Base-by-base conservation (phyloP, 2,888 invertebrate genomes). In the Labia minor region DNA sequence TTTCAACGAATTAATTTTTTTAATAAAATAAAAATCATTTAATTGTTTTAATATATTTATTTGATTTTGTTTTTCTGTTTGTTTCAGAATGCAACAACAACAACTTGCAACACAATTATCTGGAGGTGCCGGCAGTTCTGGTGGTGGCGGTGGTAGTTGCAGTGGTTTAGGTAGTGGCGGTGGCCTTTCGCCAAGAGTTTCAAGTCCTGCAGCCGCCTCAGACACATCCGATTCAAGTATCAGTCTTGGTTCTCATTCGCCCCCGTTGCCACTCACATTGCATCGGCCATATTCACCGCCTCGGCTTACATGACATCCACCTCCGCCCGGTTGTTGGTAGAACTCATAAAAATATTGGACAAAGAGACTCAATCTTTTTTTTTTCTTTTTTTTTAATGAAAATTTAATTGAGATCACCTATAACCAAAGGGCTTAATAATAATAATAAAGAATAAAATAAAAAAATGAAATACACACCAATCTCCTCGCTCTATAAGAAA, bases 41-140 rank as follows among this genome's bases (percentile, higher is more conserved):
- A n/a, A n/a, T n/a, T n/a, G n/a, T n/a, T n/a, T n/a, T n/a, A n/a
- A n/a, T n/a, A n/a, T n/a, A n/a, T n/a, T n/a, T n/a, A n/a, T n/a
- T n/a, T n/a, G n/a, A n/a, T n/a, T n/a, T n/a, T 65, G 33, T 65
- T 19, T 63, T 33, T 33, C 33, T 33, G 33, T 33, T 33, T 33
- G 33, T 11, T n/a, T 21, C 72, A 75, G 75, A 70, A 72, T 75
- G 73, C 75, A 75, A 70, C 75, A 75, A 69, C 75, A 75, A 69
- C 75, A 75, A 65, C 69, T 74, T 61, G 74, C 74, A 16, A 74
- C 75, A 4, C 74, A 74, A 69, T 68, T 74, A 65, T 69, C 66
- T 37, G 71, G 71, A 65, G 72, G 70, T 18, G n/a, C 21, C 14
- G 21, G 62, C 19, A 21, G 65, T 20, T 21, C 62, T 49, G 63